Conservation (phyloP, 1,140 invertebrate species). For the Ostrea edulis region DNA sequence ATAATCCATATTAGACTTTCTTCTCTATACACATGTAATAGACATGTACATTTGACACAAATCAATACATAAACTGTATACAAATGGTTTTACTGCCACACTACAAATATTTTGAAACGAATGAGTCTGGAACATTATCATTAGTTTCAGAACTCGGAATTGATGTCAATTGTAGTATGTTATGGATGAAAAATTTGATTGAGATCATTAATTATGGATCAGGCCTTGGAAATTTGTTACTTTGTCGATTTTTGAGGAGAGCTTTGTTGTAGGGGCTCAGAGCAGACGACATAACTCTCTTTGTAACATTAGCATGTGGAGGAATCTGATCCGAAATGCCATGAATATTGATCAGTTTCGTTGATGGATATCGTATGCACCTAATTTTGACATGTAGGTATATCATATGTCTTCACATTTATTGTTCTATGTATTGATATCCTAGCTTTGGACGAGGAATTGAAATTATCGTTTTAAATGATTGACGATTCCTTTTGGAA, state of each 20-base stretch:
- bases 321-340: conserved; percentile 4
- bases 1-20: background rate
- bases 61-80: background rate
- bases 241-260: conserved; percentile 25
- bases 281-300: conserved; percentile 22
- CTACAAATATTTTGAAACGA: background rate
- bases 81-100: background rate
- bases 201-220: conserved; percentile 33
- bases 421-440: background rate
- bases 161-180: background rate
- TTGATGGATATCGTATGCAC: background rate
- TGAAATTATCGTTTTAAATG: background rate
- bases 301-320: background rate
- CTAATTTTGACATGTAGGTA: background rate
- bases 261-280: background rate
- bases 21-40: background rate
- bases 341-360: background rate
- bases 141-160: background rate
- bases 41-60: background rate
- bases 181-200: background rate
- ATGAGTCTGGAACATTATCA: background rate
- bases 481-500: background rate
- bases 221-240: background rate
- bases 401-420: background rate
- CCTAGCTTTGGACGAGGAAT: background rate